phyloP scores from a whole-genome alignment of 2,888 invertebrate genomes.

The Callyntrura sp. region DNA sequence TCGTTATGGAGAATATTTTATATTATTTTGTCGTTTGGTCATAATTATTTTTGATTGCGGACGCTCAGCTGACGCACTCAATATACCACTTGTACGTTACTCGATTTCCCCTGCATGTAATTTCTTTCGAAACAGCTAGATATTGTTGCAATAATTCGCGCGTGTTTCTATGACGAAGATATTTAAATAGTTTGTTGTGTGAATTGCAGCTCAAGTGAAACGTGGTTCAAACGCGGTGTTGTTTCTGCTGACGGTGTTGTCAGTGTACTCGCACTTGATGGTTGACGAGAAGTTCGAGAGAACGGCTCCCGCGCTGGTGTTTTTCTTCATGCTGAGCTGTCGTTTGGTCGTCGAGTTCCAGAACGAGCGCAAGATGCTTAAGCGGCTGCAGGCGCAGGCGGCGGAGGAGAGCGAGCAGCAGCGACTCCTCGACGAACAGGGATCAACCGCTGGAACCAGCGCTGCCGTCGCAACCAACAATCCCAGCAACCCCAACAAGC shows the following conservation, averaged over 20 bases:
- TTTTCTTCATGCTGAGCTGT: constrained; percentile 96
- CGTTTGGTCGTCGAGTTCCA: constrained; percentile 94
- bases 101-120: no score
- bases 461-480: background rate
- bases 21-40: no score
- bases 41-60: no score
- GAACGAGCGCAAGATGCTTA: constrained; percentile 86
- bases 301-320: constrained; percentile 94
- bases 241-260: constrained; percentile 93
- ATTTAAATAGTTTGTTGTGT: no score
- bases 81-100: no score
- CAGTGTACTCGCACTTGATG: constrained; percentile 97
- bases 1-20: no score
- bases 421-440: background rate
- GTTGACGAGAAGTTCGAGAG: constrained; percentile 97
- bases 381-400: background rate
- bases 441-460: background rate
- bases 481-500: background rate
- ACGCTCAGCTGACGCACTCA: no score
- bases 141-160: no score
- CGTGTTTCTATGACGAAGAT: background rate
- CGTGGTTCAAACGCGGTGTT: constrained; percentile 95
- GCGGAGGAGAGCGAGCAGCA: constrained; percentile 1
- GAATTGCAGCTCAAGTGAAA: constrained; percentile 92
- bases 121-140: no score